Percentiles rank a stretch among this genome's conserved stretches.
Conservation (phyloP, 2,113 vertebrate genomes). For the Heterotis niloticus region DNA sequence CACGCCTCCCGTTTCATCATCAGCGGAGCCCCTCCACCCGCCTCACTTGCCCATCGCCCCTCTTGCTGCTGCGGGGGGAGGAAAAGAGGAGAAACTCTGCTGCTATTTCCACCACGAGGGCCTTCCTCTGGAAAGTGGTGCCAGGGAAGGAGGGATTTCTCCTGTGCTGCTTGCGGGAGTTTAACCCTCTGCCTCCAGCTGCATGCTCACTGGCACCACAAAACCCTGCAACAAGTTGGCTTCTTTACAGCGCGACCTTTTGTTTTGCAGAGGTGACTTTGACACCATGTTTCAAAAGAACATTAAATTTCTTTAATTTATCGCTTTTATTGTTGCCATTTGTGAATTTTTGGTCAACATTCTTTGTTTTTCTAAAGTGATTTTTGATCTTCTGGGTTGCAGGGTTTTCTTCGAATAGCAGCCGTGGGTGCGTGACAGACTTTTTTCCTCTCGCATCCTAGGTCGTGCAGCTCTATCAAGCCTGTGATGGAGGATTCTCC, state of each 20-base stretch:
- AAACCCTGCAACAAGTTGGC: slow-evolving; percentile 58
- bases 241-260: background rate
- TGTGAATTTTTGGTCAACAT: slow-evolving; percentile 6
- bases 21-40: slow-evolving; percentile 50
- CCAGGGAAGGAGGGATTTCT: slow-evolving; percentile 77
- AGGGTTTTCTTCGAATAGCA: background rate
- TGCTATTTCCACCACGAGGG: slow-evolving; percentile 76
- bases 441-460: background rate
- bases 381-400: background rate
- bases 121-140: slow-evolving; percentile 75
- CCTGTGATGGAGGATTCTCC: background rate
- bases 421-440: background rate
- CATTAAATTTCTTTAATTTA: background rate
- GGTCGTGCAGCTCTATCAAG: background rate
- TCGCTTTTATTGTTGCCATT: background rate
- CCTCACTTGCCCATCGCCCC: too few relatives aligned
- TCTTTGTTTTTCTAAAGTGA: slow-evolving; percentile 11
- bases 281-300: background rate
- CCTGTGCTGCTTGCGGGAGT: slow-evolving; percentile 69
- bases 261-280: background rate
- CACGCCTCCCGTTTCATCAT: slow-evolving; percentile 77
- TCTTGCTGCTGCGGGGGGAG: slow-evolving; percentile 27
- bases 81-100: slow-evolving; percentile 46
- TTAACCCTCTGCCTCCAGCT: slow-evolving; percentile 67
- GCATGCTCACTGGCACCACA: slow-evolving; percentile 48